These are phyloP conservation scores for Meleagris gallopavo DNA, from an alignment of 2,113 vertebrate genomes.

Conservation along the genomic window DNA sequence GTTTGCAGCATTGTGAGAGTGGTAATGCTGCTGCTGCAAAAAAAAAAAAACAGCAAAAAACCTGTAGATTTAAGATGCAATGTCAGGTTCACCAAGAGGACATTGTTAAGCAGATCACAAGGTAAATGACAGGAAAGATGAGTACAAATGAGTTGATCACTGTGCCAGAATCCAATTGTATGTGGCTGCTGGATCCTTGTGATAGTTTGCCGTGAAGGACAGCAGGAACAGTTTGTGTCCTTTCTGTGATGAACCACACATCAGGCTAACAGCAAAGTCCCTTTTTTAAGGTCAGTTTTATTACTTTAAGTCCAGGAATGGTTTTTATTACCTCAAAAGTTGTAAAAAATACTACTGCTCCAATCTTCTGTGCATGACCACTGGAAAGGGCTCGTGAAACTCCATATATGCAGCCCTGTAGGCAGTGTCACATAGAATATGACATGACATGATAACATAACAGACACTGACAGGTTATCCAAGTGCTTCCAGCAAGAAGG, in stretches of 20 bases:
- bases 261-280: constrained; percentile 10
- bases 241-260: neutral
- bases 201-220: neutral
- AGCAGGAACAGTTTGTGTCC: neutral
- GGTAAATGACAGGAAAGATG: constrained; percentile 9
- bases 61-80: constrained; percentile 17
- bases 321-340: constrained; percentile 10
- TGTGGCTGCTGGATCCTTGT: constrained; percentile 10
- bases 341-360: constrained; percentile 13
- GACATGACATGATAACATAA: constrained; percentile 72
- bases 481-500: constrained; percentile 65
- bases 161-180: constrained; percentile 24
- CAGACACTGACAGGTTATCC: constrained; percentile 67
- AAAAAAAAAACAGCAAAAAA: too few species aligned
- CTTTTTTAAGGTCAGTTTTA: neutral
- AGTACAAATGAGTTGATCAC: constrained; percentile 46
- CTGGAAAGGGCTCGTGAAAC: constrained; percentile 28
- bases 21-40: neutral
- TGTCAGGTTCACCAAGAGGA: constrained; percentile 36
- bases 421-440: constrained; percentile 68
- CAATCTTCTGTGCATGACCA: constrained; percentile 12
- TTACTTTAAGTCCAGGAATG: neutral
- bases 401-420: constrained; percentile 40
- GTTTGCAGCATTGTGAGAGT: neutral
- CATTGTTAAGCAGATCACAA: constrained; percentile 44